Conservation (phyloP, 2,113 vertebrate genomes). For the Phalacrocorax aristotelis region DNA sequence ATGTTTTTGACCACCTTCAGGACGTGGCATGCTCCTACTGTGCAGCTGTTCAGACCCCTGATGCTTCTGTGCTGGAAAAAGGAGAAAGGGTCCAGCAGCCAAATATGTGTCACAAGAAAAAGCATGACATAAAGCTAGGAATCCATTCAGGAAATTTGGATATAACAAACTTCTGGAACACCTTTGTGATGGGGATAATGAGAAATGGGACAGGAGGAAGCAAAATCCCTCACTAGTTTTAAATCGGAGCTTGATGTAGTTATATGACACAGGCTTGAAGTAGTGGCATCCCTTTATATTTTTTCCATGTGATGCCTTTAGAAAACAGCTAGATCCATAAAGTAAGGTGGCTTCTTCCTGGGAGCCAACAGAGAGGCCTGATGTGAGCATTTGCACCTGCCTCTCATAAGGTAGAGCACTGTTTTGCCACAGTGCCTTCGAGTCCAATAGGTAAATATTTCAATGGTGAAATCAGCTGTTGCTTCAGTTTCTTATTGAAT, state of each 20-base stretch:
- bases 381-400: not conserved
- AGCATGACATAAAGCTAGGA: not conserved
- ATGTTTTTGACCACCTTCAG: not conserved
- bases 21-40: not conserved
- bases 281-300: not conserved
- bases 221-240: not conserved
- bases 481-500: not conserved
- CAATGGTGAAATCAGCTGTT: not conserved
- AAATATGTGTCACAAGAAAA: not conserved
- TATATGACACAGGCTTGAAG: not conserved
- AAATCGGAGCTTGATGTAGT: not conserved
- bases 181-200: not conserved
- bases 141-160: not conserved
- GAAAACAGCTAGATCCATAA: not conserved
- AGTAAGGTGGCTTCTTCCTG: not conserved
- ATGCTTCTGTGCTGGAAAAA: not conserved
- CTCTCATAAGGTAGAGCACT: not conserved
- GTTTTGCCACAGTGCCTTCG: not conserved
- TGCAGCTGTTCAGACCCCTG: not conserved
- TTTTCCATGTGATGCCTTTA: not conserved
- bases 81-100: not conserved
- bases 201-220: not conserved
- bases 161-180: not conserved
- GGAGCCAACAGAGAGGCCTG: not conserved
- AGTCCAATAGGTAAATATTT: accelerated